Conservation (phyloP, 2,113 vertebrate genomes). For the Microtus montanus region DNA sequence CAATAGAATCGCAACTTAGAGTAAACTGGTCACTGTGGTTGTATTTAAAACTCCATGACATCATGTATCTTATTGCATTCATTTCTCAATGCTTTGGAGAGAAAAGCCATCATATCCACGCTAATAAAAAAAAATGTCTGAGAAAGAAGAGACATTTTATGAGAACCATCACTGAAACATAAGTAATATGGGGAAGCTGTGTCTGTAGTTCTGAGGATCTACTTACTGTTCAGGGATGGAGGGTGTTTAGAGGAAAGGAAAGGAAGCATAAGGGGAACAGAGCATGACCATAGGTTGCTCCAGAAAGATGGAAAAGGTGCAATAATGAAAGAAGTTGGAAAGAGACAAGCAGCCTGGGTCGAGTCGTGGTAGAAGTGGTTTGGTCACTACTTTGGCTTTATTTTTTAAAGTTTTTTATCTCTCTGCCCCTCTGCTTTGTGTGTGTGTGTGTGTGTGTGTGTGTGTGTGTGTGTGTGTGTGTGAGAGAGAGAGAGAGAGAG, state of each 20-base stretch:
- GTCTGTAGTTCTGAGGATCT: background rate
- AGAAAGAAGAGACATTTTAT: background rate
- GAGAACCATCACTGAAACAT: background rate
- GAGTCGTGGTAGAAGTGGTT: too few species aligned
- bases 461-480: too few species aligned
- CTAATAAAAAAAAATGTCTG: background rate
- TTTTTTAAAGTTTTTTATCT: too few species aligned
- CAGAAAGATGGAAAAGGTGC: too few species aligned
- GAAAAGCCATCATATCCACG: background rate
- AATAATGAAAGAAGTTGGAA: too few species aligned
- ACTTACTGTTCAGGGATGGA: background rate
- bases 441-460: too few species aligned
- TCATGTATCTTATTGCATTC: background rate
- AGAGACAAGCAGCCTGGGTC: too few species aligned
- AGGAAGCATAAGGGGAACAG: too few species aligned
- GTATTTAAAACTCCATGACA: conserved; percentile 7
- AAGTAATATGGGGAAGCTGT: background rate
- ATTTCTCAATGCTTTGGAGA: background rate
- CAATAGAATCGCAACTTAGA: background rate
- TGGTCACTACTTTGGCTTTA: too few species aligned
- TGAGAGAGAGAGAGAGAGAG: too few species aligned
- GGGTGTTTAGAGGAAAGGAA: background rate
- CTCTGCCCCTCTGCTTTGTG: too few species aligned
- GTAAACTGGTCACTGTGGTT: background rate
- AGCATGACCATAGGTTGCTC: too few species aligned